Base-by-base conservation (phyloP, 2,888 invertebrate genomes). In the Protophormia terraenovae region DNA sequence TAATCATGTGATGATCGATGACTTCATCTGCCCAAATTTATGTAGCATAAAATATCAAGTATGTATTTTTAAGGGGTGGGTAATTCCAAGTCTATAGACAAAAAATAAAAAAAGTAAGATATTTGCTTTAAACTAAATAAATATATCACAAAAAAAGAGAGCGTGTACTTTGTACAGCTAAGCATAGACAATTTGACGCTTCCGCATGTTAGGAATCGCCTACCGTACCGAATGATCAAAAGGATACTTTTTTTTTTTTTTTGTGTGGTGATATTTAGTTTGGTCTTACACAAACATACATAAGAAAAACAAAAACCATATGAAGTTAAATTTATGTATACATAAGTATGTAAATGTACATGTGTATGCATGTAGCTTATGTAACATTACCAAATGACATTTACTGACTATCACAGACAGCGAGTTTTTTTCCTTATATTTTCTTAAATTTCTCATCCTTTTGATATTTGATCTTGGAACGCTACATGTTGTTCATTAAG, bases 101-200 rank as follows among this genome's bases (percentile, higher is more conserved):
- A 3, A 41, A 35, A 50, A 22, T 41, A 16, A 16, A 8, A 45
- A 14, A 29, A 32, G 58, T 58, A 7, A n/a, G 50, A 50, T 12
- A 38, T 64, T n/a, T n/a, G n/a, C n/a, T n/a, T n/a, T n/a, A n/a
- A n/a, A n/a, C n/a, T n/a, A n/a, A n/a, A n/a, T n/a, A n/a, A n/a
- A n/a, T n/a, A n/a, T n/a, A n/a, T n/a, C 1, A 12, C 6, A 24
- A 7, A 27, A 55, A 55, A 45, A 14, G 29, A 14, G 32, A 32
- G 22, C 50, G 16, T 41, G 7, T 32, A 41, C 41, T n/a, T n/a
- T n/a, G n/a, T n/a, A n/a, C n/a, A n/a, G n/a, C n/a, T n/a, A 55
- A 85, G 89, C 90, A 89, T 90, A 91, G 91, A 91, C 91, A 91
- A 90, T 91, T 89, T 87, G 91, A 90, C 91, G 91, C 91, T 91